Evolutionary conservation across 1,140 invertebrate genomes (phyloP), one percentile per base, ranked within the genome.

Genomic region (Portunus trituberculatus): DNA sequence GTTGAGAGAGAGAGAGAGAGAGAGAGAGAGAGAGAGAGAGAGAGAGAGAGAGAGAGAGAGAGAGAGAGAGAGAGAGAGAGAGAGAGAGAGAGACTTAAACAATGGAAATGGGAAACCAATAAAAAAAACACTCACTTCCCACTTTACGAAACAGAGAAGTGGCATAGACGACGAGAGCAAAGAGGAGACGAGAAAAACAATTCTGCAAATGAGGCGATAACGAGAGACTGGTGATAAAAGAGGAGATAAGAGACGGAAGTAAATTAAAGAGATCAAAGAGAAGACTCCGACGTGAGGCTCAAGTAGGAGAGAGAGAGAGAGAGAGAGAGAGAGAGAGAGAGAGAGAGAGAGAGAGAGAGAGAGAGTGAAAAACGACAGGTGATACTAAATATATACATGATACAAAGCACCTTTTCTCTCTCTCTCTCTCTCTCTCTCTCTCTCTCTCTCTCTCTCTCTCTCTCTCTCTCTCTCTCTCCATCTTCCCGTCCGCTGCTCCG

Each of bases 221-320:
- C 31, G 31, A 32, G 32, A 89, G 48, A 89, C 6, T n/a, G 14
- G 28, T 48, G 32, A 89, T 48, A 89, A 46, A 89, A 48, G 20
- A 46, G 88, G 88, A 89, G 88, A 46, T 89, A n/a, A 48, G 32
- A 89, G 20, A 89, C 88, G 88, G 88, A 89, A 89, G 88, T 89
- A 89, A 89, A 89, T 89, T 89, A 89, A 48, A 89, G 88, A 89
- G 88, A 89, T 89, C 88, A 89, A 89, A 89, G 88, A 39, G 48
- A 89, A 48, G 88, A 45, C 31, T 89, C 16, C 39, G 39, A 14
- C 39, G 39, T 45, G 45, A 89, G 39, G 39, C 39, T 39, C 39
- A 39, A 39, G 39, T 14, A 45, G 39, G 32, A n/a, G 88, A 89
- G 32, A 46, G 39, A n/a, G 39, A 10, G 88, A 46, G 20, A 48